phyloP scores from a whole-genome alignment of 2,113 vertebrate species.

The Semicossyphus pulcher region DNA sequence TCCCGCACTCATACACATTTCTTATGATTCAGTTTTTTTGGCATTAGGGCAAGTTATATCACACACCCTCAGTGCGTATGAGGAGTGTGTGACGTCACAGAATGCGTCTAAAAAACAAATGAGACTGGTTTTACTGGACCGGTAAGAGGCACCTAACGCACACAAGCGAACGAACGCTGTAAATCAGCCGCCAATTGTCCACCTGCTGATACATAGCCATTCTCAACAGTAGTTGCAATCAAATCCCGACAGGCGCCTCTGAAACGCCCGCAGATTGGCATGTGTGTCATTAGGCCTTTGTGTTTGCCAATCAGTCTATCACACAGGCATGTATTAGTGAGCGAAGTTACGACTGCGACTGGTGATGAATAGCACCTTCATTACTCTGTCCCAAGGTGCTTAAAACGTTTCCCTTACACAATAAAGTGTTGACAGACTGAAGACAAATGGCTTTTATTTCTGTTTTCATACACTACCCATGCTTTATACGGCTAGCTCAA shows the following conservation, averaged over 20 bases:
- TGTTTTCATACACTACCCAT: background rate
- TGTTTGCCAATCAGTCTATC: constrained; percentile 43
- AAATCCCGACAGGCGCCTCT: constrained; percentile 12
- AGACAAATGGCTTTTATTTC: constrained; percentile 7
- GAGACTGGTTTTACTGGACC: constrained; percentile 39
- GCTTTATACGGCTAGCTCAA: background rate
- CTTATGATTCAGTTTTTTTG: constrained; percentile 15
- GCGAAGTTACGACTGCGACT: constrained; percentile 2
- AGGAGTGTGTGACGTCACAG: background rate
- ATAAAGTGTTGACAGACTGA: constrained; percentile 9
- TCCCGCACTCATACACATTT: background rate
- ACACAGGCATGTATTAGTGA: constrained; percentile 22
- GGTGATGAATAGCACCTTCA: constrained; percentile 43
- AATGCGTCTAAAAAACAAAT: constrained; percentile 1
- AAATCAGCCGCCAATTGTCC: constrained; percentile 25
- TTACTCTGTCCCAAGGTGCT: constrained; percentile 2
- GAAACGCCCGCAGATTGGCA: constrained; percentile 33
- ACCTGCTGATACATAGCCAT: constrained; percentile 23
- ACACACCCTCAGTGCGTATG: background rate
- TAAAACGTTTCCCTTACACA: constrained; percentile 13
- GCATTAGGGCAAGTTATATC: constrained; percentile 11
- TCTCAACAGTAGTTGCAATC: constrained; percentile 53
- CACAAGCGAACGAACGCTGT: background rate
- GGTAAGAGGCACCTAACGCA: background rate
- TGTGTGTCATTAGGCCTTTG: constrained; percentile 41